Percentiles rank a stretch among this genome's conserved stretches.
Evolutionary conservation across 2,888 invertebrate genomes (phyloP).

Genomic region (Dynastes maya): DNA sequence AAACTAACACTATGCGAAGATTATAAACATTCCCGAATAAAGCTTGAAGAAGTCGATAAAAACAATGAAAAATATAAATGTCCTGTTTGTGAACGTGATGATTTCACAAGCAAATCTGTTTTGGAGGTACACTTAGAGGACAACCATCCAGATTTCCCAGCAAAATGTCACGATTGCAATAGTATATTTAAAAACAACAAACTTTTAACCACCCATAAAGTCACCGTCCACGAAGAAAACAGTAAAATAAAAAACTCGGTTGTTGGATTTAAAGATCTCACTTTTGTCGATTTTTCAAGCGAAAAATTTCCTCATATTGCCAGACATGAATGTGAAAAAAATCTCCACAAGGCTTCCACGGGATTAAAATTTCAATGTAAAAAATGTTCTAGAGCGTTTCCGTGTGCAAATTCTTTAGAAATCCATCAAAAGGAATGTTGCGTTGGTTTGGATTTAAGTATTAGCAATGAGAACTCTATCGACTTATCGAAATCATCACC

Average conservation of each 20-base stretch:
- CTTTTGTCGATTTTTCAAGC: constrained; percentile 86
- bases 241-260: constrained; percentile 70
- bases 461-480: constrained; percentile 63
- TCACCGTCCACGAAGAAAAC: constrained; percentile 73
- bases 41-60: constrained; percentile 52
- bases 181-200: constrained; percentile 83
- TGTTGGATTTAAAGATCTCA: constrained; percentile 80
- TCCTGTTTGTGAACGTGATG: constrained; percentile 77
- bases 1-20: constrained; percentile 65
- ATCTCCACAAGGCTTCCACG: constrained; percentile 74
- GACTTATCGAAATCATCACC: constrained; percentile 58
- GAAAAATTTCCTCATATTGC: constrained; percentile 87
- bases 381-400: constrained; percentile 81
- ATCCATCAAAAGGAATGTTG: constrained; percentile 77
- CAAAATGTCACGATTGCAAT: constrained; percentile 79
- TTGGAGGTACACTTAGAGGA: constrained; percentile 79
- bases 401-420: constrained; percentile 79
- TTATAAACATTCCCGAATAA: constrained; percentile 57
- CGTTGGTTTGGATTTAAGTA: constrained; percentile 65
- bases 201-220: constrained; percentile 80
- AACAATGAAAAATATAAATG: constrained; percentile 70
- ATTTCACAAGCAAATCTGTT: constrained; percentile 75
- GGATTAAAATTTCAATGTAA: constrained; percentile 79
- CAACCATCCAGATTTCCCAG: constrained; percentile 78
- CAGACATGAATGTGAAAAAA: constrained; percentile 81